Percentiles rank a stretch among this genome's conserved stretches.
phyloP scores from a whole-genome alignment of 92 coral and sea anemone genomes.

The Porites evermanni region DNA sequence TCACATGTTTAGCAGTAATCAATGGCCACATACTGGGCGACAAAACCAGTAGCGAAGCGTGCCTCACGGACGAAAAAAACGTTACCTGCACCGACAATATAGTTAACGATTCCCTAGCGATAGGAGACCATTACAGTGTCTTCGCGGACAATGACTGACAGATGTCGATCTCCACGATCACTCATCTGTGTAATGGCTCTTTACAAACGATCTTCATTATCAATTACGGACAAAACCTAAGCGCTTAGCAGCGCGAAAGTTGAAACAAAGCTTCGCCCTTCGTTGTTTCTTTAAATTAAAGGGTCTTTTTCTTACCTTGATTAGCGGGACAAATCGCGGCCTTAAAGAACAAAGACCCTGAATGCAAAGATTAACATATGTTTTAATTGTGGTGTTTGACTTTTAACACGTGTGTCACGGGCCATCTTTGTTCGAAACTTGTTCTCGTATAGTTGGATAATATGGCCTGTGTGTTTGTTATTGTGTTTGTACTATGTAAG shows the following conservation, averaged over 20 bases:
- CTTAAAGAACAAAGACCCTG: constrained; percentile 15
- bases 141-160: constrained; percentile 41
- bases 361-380: constrained; percentile 41
- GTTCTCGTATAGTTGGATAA: constrained; percentile 32
- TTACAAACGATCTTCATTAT: constrained; percentile 9
- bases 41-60: constrained; percentile 35
- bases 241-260: constrained; percentile 41
- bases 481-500: constrained; percentile 23
- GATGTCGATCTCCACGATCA: constrained; percentile 42
- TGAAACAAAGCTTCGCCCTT: constrained; percentile 13
- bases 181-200: constrained; percentile 26
- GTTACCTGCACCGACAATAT: neutral
- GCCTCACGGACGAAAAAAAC: constrained; percentile 4
- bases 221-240: constrained; percentile 32
- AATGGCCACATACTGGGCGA: constrained; percentile 27
- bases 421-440: constrained; percentile 32
- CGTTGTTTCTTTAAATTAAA: neutral
- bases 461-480: constrained; percentile 31
- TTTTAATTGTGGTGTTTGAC: constrained; percentile 33
- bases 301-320: constrained; percentile 6
- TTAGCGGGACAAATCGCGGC: constrained; percentile 25
- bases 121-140: constrained; percentile 37
- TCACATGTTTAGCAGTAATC: constrained; percentile 31
- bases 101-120: constrained; percentile 19
- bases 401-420: constrained; percentile 44